Evolutionary conservation across 2,888 invertebrate species (phyloP).

Genomic region (Conchocele bisecta): DNA sequence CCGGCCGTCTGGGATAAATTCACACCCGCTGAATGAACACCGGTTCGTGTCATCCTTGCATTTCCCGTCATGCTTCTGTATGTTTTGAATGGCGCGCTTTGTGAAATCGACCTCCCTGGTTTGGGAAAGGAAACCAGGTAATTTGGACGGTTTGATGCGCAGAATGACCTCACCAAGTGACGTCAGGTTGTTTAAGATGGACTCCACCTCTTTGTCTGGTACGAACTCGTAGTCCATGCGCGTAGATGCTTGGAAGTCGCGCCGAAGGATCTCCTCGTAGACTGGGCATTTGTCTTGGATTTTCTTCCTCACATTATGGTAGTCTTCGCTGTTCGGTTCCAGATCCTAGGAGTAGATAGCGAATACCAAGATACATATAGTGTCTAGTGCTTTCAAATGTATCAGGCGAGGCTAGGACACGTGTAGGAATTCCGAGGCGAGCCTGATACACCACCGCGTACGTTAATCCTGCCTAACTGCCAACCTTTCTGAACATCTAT

Average conservation of each 20-base stretch:
- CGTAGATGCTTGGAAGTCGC: conserved; percentile 43
- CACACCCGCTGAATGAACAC: conserved; percentile 49
- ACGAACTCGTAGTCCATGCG: conserved; percentile 50
- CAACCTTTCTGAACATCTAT: too few relatives aligned
- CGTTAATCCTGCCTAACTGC: too few relatives aligned
- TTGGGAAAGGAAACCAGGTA: conserved; percentile 50
- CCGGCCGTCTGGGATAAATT: conserved; percentile 32
- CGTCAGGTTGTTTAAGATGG: conserved; percentile 18
- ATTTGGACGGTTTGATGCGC: conserved; percentile 33
- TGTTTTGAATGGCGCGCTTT: conserved; percentile 16
- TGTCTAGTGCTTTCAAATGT: too few relatives aligned
- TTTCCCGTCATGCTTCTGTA: conserved; percentile 18
- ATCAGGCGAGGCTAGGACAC: too few relatives aligned
- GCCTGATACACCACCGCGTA: too few relatives aligned
- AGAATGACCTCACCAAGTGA: conserved; percentile 35
- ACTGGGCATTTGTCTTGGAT: conserved; percentile 51
- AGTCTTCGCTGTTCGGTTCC: conserved; percentile 5
- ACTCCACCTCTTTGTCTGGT: conserved; percentile 38
- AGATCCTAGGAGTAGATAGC: neutral
- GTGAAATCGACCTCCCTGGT: conserved; percentile 36
- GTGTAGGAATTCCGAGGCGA: too few relatives aligned
- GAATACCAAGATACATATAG: neutral
- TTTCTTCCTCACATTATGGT: conserved; percentile 29
- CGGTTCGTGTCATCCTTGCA: conserved; percentile 31
- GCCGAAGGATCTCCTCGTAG: conserved; percentile 54